Base-by-base conservation (phyloP, 2,888 invertebrate species). In the Axea sp. region DNA sequence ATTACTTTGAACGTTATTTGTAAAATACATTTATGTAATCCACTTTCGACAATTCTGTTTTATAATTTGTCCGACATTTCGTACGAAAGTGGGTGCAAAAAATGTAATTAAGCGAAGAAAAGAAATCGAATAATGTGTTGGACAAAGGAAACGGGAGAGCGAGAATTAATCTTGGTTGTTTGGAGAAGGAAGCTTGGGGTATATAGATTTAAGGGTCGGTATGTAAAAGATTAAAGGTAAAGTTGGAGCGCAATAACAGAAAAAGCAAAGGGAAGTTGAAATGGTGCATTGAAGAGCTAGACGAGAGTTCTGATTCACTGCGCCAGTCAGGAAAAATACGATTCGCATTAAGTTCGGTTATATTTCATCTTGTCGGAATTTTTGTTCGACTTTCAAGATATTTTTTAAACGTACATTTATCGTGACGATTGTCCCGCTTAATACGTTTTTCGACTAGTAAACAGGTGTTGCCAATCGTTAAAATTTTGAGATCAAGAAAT, bases 211-310 rank as follows among this genome's bases (percentile, higher is more conserved):
- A 59, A 59, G 45, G 33, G 41, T 41, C 8, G 59, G 51, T 45
- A 41, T 43, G 49, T 68, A 59, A 68, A 68, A 68, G 51, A 68
- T 59, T 59, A 68, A 59, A 59, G 59, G 49, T 59, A 68, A 51
- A 68, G 59, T 59, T 51, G 43, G 39, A 68, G 59, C 17, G 35
- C 49, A 59, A 37, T 53, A 45, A 69, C 59, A 37, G 43, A 53
- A 55, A 53, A 55, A 60, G 55, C 37, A 59, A 60, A 69, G 39
- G 15, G 26, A 59, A 53, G 53, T 37, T 37, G 37, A 47, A 71
- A 71, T 55, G 69, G 30, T 31, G 69, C 53, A 62, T 47, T 62
- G 62, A 68, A 68, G 43, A 62, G 60, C 26, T 17, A 47, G 57
- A 57, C 24, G 26, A 49, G 49, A 33, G 49, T 59, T 59, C 17